Evolutionary conservation across 2,797 vertebrate genomes (phyloP), one percentile per base, ranked within the genome.

Genomic region (Helarctos malayanus): DNA sequence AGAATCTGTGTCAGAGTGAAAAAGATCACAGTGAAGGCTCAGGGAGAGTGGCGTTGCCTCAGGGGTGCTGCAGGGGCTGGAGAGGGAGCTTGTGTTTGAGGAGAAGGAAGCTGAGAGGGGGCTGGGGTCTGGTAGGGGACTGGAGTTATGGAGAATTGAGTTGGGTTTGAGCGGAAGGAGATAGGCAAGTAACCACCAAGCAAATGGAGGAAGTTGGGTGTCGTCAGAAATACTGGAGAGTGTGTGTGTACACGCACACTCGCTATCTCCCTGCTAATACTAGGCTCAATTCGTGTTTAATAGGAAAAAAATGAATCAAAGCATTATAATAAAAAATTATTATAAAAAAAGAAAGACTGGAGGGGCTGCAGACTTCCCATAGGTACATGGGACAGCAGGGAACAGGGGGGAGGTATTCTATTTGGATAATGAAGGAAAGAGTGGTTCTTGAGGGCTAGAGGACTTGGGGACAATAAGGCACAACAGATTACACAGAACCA

Each of bases 401-500:
- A 32, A 4, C 9, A 1, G 35, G 29, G 45, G 52, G 15, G 25
- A 65, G 41, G 61, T 29, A 16, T 69, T 75, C 68, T 76, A 49
- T 52, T 75, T 87, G 94, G 21, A 82, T 63, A 80, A 82, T 14
- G 45, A 92, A 65, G 47, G 7, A 19, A 89, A 71, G 47, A 83
- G 7, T 15, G 32, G 49, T 27, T 32, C 63, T 27, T 54, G 27
- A 49, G 49, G 19, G 47, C 86, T 65, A 47, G 45, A 85, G 45
- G 57, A 52, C 14, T 35, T n/a, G 45, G 32, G 47, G 29, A 91
- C 83, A 61, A 47, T 3, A 83, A 71, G 41, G 47, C 13, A 89
- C 19, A 27, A 38, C 38, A 68, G n/a, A 83, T 23, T 23, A 2
- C 56, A 32, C 7, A 86, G 63, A 96, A 41, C 15, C 21, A 69